phyloP scores from a whole-genome alignment of 2,888 invertebrate genomes.

The Bursaphelenchus okinawaensis region DNA sequence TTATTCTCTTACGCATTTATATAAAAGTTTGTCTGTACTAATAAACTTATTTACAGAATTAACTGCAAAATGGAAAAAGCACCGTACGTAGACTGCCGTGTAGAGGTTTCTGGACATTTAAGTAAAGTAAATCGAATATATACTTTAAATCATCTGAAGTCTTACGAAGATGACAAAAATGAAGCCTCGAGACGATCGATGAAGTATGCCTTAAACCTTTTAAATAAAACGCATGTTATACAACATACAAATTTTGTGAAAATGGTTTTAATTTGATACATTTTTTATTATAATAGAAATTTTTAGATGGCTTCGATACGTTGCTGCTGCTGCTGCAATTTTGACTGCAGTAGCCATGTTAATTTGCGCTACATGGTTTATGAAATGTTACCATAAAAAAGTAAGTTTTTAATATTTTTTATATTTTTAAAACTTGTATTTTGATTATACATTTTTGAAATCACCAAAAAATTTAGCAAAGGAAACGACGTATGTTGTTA shows the following conservation, averaged over 20 bases:
- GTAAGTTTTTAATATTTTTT: neutral
- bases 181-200: neutral
- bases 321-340: neutral
- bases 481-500: neutral
- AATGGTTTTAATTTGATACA: neutral
- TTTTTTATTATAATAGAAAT: too few relatives aligned
- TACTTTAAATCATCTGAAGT: neutral
- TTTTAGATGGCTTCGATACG: neutral
- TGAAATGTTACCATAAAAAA: conserved; percentile 2
- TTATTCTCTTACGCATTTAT: neutral
- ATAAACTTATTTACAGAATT: too few relatives aligned
- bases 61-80: neutral
- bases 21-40: too few relatives aligned
- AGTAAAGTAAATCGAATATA: neutral
- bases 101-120: neutral
- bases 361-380: neutral
- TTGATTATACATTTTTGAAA: conserved; percentile 3
- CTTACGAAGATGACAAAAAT: neutral
- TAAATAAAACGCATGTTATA: too few relatives aligned
- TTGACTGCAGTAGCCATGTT: neutral
- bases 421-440: too few relatives aligned
- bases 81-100: neutral
- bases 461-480: neutral
- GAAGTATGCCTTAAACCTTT: neutral
- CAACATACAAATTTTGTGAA: neutral